These are phyloP conservation scores for Conger conger DNA, from an alignment of 2,113 vertebrate genomes.

Conservation along the genomic window DNA sequence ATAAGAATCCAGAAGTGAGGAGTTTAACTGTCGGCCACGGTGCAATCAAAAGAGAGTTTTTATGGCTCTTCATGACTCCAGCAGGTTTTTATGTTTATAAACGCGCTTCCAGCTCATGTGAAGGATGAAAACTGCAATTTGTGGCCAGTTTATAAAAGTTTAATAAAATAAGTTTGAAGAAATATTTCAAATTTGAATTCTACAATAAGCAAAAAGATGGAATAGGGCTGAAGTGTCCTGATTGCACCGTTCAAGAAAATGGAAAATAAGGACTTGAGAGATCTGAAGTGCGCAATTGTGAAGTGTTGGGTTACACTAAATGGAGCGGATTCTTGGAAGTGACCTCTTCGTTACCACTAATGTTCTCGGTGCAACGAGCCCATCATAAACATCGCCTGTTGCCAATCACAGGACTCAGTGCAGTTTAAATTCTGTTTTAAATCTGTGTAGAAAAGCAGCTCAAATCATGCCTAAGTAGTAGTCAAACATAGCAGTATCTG, in stretches of 20 bases:
- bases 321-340: slow-evolving; percentile 42
- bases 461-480: not conserved
- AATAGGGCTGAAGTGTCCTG: slow-evolving; percentile 4
- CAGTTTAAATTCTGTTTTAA: not conserved
- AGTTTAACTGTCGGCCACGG: slow-evolving; percentile 54
- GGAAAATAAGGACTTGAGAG: not conserved
- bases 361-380: slow-evolving; percentile 50
- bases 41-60: slow-evolving; percentile 57
- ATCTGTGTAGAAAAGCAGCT: not conserved
- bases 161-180: not conserved
- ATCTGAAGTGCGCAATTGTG: slow-evolving; percentile 38
- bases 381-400: slow-evolving; percentile 24
- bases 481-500: not conserved
- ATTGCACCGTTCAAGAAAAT: slow-evolving; percentile 19
- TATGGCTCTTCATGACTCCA: slow-evolving; percentile 9
- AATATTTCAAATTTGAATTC: not conserved
- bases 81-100: not conserved
- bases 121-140: not conserved
- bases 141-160: not conserved
- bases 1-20: slow-evolving; percentile 41
- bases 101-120: not conserved
- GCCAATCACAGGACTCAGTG: not conserved
- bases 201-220: not conserved
- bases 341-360: slow-evolving; percentile 48
- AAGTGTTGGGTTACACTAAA: slow-evolving; percentile 42